phyloP scores from a whole-genome alignment of 2,113 vertebrate genomes.

The Xiphorhynchus elegans region DNA sequence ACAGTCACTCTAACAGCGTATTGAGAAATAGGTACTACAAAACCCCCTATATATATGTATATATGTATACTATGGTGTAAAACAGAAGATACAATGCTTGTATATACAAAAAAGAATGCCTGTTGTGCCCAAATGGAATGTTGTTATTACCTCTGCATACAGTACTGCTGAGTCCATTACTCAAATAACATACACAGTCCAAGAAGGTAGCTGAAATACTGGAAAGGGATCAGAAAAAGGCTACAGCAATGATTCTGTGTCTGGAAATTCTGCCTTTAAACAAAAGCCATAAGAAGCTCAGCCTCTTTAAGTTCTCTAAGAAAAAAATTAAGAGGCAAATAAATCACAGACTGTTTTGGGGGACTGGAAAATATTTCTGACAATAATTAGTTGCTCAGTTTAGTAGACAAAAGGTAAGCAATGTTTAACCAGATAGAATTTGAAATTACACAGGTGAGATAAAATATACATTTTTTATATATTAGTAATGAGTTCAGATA shows the following conservation, averaged over 20 bases:
- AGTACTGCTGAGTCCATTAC: not conserved
- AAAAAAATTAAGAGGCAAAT: not conserved
- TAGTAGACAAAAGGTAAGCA: not conserved
- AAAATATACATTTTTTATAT: not conserved
- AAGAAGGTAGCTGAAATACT: constrained; percentile 2
- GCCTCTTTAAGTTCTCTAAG: not conserved
- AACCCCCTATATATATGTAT: too few relatives aligned
- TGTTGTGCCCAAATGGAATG: not conserved
- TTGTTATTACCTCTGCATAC: not conserved
- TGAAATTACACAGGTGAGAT: not conserved
- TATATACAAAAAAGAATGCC: not conserved
- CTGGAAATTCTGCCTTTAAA: constrained; percentile 43
- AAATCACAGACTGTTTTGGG: not conserved
- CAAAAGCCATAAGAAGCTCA: not conserved
- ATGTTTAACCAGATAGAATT: not conserved
- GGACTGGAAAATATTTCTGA: constrained; percentile 24
- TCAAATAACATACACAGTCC: not conserved
- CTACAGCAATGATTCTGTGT: not conserved
- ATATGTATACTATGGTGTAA: not conserved
- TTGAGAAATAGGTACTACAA: not conserved
- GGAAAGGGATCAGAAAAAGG: constrained; percentile 32
- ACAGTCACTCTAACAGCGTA: not conserved
- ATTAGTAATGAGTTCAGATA: not conserved
- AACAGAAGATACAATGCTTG: not conserved
- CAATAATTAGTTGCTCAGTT: not conserved